Evolutionary conservation across 2,888 invertebrate genomes (phyloP).

Genomic region (Emmelina monodactyla): DNA sequence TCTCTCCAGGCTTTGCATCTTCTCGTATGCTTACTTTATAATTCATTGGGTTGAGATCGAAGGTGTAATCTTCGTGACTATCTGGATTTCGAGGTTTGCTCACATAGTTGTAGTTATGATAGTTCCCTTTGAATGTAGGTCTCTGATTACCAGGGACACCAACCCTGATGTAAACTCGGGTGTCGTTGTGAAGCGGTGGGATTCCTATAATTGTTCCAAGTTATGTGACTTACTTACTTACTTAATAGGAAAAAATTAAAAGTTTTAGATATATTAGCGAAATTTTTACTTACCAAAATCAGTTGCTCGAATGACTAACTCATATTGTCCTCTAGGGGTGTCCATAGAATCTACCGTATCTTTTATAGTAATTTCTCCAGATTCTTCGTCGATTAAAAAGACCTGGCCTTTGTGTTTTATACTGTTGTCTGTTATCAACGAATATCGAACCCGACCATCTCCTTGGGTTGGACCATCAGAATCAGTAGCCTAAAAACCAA

Average conservation of each 20-base stretch:
- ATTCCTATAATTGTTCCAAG: no score
- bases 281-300: conserved; percentile 69
- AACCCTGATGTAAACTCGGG: conserved; percentile 73
- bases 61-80: conserved; percentile 43
- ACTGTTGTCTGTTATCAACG: conserved; percentile 73
- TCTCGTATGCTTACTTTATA: conserved; percentile 76
- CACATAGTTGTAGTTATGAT: conserved; percentile 63
- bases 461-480: conserved; percentile 77
- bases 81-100: conserved; percentile 34
- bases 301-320: conserved; percentile 71
- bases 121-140: conserved; percentile 80
- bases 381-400: conserved; percentile 70
- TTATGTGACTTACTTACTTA: no score
- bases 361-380: conserved; percentile 74
- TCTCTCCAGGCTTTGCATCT: conserved; percentile 72
- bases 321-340: conserved; percentile 78
- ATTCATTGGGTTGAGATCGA: conserved; percentile 71
- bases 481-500: conserved; percentile 71
- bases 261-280: no score
- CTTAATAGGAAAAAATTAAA: no score
- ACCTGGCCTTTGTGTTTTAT: conserved; percentile 69
- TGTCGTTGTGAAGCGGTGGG: conserved; percentile 72
- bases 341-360: conserved; percentile 74
- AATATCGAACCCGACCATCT: conserved; percentile 72
- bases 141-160: conserved; percentile 82